Base-by-base conservation (phyloP, 2,113 vertebrate genomes). In the Mesocricetus auratus region DNA sequence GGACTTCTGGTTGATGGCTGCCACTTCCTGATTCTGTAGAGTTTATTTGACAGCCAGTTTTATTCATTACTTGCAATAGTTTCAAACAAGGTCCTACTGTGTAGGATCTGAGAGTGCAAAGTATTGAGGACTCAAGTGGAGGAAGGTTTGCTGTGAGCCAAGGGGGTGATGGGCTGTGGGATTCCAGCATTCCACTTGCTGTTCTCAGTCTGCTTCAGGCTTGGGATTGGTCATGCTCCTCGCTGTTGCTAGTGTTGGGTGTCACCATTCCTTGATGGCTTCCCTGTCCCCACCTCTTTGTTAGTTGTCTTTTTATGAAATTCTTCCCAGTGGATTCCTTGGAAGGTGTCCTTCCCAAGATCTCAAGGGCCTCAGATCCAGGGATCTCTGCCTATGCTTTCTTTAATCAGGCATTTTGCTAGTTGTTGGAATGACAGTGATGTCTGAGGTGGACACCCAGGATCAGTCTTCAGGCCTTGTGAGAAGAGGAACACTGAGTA, bases 1-100 rank as follows among this genome's bases (percentile, higher is more conserved):
- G 42, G 75, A 88, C 90, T 93, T 86, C 75, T 96, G 92, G 71
- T 21, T n/a, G 89, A 29, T 91, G 86, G 13, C 71, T 90, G 39
- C 31, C 47, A 47, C 60, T 45, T 95, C 93, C 74, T 29, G 9
- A 94, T 94, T 95, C 64, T 94, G 45, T 42, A 69, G 79, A 60
- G 36, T 45, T 86, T 77, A 0, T 88, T 86, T 92, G 73, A 73
- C 10, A 87, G 17, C 95, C 82, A 60, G 33, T 91, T 95, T 96
- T 88, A 77, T 94, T 94, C 93, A 24, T 94, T 36, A 1, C 81
- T 81, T 92, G 36, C 66, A 69, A 11, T 95, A 42, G 56, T 75
- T 92, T 89, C 15, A 71, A 78, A 66, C 19, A 11, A 74, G 86
- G 56, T 60, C 12, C 66, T 60, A 31, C 29, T 39, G 21, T 83